Percentiles rank a stretch among this genome's conserved stretches.
Evolutionary conservation across 2,888 invertebrate genomes (phyloP).

Genomic region (Agrotis exclamationis): DNA sequence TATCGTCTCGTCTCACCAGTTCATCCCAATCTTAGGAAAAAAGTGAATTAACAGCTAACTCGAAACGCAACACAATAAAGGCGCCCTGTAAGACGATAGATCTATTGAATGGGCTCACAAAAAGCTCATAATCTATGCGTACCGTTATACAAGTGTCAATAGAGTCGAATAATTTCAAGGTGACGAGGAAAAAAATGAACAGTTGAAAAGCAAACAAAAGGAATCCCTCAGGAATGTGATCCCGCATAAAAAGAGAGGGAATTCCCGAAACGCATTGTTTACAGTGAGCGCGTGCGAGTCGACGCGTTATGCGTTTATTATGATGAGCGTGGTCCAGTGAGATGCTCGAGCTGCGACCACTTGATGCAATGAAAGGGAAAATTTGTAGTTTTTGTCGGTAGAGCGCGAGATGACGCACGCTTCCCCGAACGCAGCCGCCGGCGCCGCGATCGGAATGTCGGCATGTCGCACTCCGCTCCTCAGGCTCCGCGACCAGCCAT

Average conservation of each 20-base stretch:
- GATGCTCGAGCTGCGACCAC: constrained; percentile 68
- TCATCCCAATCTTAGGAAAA: constrained; percentile 16
- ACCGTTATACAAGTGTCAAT: constrained; percentile 82
- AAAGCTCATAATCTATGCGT: constrained; percentile 70
- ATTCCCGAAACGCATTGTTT: constrained; percentile 90
- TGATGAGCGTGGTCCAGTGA: constrained; percentile 71
- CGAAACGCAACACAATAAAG: constrained; percentile 33
- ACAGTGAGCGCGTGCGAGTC: constrained; percentile 80
- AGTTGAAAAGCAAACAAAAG: constrained; percentile 89
- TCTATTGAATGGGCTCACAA: constrained; percentile 65
- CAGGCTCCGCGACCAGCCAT: constrained; percentile 62
- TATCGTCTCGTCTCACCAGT: background rate
- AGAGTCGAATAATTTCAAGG: constrained; percentile 79
- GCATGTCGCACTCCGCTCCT: constrained; percentile 51
- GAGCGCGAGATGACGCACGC: constrained; percentile 83
- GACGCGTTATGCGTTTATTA: constrained; percentile 84
- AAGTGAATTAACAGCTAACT: constrained; percentile 45
- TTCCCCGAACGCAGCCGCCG: constrained; percentile 79
- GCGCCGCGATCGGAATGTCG: constrained; percentile 77
- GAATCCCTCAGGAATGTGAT: constrained; percentile 90
- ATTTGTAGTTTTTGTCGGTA: constrained; percentile 85
- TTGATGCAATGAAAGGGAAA: constrained; percentile 89
- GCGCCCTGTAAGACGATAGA: constrained; percentile 51
- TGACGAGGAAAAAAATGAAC: constrained; percentile 81
- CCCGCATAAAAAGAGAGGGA: constrained; percentile 88